Evolutionary conservation across 2,888 invertebrate genomes (phyloP).

Genomic region (Drosophila seclusa): DNA sequence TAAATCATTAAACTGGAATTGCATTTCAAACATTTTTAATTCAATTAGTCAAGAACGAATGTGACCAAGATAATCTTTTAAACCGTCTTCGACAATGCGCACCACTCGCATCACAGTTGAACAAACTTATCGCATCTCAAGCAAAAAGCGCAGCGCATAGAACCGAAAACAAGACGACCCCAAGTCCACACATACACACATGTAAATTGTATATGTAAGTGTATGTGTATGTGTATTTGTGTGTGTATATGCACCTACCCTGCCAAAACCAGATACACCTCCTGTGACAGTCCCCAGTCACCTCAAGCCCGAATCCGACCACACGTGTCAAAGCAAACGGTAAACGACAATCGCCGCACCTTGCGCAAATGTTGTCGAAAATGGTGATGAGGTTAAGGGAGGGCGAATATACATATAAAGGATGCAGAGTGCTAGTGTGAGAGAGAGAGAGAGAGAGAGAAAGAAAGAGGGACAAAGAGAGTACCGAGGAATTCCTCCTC

Average conservation of each 20-base stretch:
- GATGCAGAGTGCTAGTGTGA: neutral
- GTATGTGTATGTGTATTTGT: neutral
- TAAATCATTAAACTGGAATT: slow-evolving; percentile 44
- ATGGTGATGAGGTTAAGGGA: slow-evolving; percentile 29
- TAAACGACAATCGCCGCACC: slow-evolving; percentile 68
- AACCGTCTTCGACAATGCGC: slow-evolving; percentile 37
- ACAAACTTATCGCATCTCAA: slow-evolving; percentile 57
- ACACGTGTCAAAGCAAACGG: slow-evolving; percentile 72
- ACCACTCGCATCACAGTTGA: slow-evolving; percentile 30
- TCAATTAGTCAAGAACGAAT: slow-evolving; percentile 15
- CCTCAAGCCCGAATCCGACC: slow-evolving; percentile 43
- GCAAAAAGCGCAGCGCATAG: slow-evolving; percentile 65
- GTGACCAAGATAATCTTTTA: slow-evolving; percentile 59
- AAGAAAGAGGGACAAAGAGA: neutral
- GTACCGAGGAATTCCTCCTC: neutral
- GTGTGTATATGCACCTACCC: neutral
- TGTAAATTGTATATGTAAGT: neutral
- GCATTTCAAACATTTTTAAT: slow-evolving; percentile 40
- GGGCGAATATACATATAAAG: neutral
- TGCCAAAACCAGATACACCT: slow-evolving; percentile 35
- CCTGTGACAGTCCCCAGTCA: slow-evolving; percentile 46
- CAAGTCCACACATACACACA: slow-evolving; percentile 16
- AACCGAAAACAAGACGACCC: slow-evolving; percentile 19
- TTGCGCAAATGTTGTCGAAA: slow-evolving; percentile 68
- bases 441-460: slow-evolving; percentile 4